Evolutionary conservation across 1,140 invertebrate species (phyloP), one percentile per base, ranked within the genome.

Genomic region (Rhagoletis pomonella): DNA sequence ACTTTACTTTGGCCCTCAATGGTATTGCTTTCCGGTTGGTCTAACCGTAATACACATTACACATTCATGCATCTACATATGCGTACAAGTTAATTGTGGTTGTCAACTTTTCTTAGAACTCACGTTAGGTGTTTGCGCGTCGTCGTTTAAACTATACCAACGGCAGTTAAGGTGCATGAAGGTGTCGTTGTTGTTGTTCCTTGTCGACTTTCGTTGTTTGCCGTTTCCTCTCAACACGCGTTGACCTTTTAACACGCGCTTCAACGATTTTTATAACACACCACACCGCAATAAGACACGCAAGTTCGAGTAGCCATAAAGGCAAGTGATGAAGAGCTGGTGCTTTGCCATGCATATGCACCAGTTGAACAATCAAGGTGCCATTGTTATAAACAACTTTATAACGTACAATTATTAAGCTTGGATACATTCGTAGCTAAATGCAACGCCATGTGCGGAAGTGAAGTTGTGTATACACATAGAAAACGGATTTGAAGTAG

Each of bases 31-130:
- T 81, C 73, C 73, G 73, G 73, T 81, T 55, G 50, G 73, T 81
- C 73, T 81, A 81, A 81, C 73, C 73, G 73, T 81, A 81, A 58
- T 81, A 58, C n/a, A n/a, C n/a, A 81, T 81, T 81, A 55, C 10
- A 50, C 29, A 29, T 29, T 29, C 29, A 29, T 29, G 29, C 29
- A 29, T 29, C 0, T 29, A 29, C 29, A 29, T 2, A n/a, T n/a
- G n/a, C n/a, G n/a, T 5, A 55, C 17, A 17, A 55, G 47, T 81
- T 81, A 47, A 81, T 81, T 47, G 44, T 81, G 73, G 50, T 81
- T 81, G 50, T 55, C 73, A 58, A 58, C 73, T 47, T 81, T 81
- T 81, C 73, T 47, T 81, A 55, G 73, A 81, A 81, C 73, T 81
- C 73, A 81, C 47, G 73, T 81, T 81, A 81, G 73, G 73, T 55